A percentile compares a stretch with the other conserved stretches of the same genome.
Evolutionary conservation across 2,797 vertebrate species (phyloP).

Genomic region (Gouania willdenowi): DNA sequence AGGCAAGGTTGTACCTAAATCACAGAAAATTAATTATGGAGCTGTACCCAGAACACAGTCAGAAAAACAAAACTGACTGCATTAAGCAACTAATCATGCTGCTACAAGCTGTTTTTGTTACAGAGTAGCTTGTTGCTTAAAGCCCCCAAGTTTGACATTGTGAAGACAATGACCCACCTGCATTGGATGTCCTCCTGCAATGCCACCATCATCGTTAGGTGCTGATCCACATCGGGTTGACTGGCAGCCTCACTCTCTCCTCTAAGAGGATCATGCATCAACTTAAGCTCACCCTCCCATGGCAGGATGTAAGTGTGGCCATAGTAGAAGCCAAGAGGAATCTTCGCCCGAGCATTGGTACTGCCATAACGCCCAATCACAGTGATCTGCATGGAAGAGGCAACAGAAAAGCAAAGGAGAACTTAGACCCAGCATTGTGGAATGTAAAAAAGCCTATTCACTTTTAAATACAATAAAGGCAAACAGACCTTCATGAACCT

Average conservation of each 20-base stretch:
- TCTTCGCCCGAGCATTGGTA: conserved; percentile 97
- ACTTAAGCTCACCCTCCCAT: conserved; percentile 95
- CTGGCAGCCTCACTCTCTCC: conserved; percentile 87
- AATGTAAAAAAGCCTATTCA: neutral
- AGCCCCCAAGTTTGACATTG: too few species aligned
- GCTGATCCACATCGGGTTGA: conserved; percentile 95
- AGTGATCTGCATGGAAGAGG: too few species aligned
- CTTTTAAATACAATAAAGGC: neutral
- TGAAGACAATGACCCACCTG: conserved; percentile 86
- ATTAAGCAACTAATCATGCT: too few species aligned
- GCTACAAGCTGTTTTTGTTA: too few species aligned
- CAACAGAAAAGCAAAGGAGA: too few species aligned
- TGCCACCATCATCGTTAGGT: conserved; percentile 96
- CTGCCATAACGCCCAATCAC: conserved; percentile 98
- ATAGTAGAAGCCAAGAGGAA: conserved; percentile 96
- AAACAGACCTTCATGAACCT: conserved; percentile 95
- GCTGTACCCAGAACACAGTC: too few species aligned
- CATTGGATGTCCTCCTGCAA: conserved; percentile 98
- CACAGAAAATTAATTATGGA: too few species aligned
- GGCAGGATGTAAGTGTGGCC: conserved; percentile 97
- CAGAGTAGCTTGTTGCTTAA: too few species aligned
- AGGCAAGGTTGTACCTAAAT: conserved; percentile 94
- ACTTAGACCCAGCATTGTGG: rapidly evolving
- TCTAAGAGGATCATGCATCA: conserved; percentile 93
- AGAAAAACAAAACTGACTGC: too few species aligned